These are phyloP conservation scores for Plectrocnemia conspersa DNA, from an alignment of 1,140 invertebrate species.

Conservation along the genomic window DNA sequence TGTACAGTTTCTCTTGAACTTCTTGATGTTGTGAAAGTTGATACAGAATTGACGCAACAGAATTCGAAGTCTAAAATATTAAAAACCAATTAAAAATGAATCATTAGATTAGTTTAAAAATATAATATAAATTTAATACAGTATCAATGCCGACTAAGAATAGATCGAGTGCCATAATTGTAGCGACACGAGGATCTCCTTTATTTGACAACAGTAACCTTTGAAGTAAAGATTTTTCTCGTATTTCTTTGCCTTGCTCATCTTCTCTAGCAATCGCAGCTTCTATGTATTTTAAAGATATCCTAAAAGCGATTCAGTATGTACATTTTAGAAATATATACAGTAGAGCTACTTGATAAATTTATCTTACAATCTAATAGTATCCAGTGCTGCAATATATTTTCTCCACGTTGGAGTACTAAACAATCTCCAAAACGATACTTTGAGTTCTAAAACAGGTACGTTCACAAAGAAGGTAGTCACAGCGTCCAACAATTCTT, in stretches of 20 bases:
- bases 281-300: slow-evolving; percentile 59
- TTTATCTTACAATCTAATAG: slow-evolving; percentile 58
- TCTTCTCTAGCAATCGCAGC: slow-evolving; percentile 50
- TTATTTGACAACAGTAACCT: slow-evolving; percentile 58
- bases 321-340: background rate
- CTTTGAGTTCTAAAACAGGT: slow-evolving; percentile 68
- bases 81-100: background rate
- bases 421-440: slow-evolving; percentile 76
- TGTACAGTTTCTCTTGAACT: slow-evolving; percentile 66
- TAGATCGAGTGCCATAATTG: slow-evolving; percentile 73
- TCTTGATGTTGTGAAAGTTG: slow-evolving; percentile 69
- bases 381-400: slow-evolving; percentile 69
- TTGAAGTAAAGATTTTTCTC: slow-evolving; percentile 44
- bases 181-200: slow-evolving; percentile 63
- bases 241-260: slow-evolving; percentile 41
- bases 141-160: slow-evolving; percentile 85
- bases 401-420: slow-evolving; percentile 67
- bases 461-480: slow-evolving; percentile 75
- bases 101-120: background rate
- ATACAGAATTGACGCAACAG: slow-evolving; percentile 72
- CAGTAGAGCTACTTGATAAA: background rate
- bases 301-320: slow-evolving; percentile 43
- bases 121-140: slow-evolving; percentile 51
- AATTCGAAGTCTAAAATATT: slow-evolving; percentile 66
- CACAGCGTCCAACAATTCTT: slow-evolving; percentile 71